Evolutionary conservation across 1,140 invertebrate genomes (phyloP).

Genomic region (Medauroidea extradentata): DNA sequence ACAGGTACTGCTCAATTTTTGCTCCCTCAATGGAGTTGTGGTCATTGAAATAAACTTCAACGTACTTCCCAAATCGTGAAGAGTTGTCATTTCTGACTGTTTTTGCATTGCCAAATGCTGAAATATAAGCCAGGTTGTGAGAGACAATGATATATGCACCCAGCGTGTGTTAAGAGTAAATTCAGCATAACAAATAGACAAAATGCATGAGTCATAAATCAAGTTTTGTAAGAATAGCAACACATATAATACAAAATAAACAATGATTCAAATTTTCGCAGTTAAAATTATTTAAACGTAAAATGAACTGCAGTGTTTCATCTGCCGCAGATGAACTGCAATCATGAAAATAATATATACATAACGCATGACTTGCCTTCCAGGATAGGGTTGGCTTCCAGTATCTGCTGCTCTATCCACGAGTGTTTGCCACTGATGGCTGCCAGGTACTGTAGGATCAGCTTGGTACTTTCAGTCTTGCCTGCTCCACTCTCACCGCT

Average conservation of each 20-base stretch:
- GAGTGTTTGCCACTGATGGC: conserved; percentile 88
- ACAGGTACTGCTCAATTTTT: conserved; percentile 89
- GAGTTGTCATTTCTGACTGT: conserved; percentile 96
- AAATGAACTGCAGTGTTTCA: no score
- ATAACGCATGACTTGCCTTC: conserved; percentile 70
- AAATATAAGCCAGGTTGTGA: conserved; percentile 24
- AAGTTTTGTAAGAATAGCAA: not conserved
- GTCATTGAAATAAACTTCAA: conserved; percentile 89
- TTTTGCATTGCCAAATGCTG: conserved; percentile 95
- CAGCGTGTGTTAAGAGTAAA: not conserved
- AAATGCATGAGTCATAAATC: not conserved
- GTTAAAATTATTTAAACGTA: not conserved
- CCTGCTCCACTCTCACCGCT: conserved; percentile 91
- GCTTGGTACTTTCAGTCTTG: conserved; percentile 91
- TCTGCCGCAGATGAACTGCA: no score
- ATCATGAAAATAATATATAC: no score
- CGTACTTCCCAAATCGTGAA: conserved; percentile 93
- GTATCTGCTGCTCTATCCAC: conserved; percentile 92
- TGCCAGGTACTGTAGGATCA: conserved; percentile 87
- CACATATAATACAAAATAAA: not conserved
- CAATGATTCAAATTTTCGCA: not conserved
- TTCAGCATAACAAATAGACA: not conserved
- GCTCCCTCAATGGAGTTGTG: conserved; percentile 87
- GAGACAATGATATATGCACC: not conserved
- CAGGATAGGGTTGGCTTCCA: conserved; percentile 90